A percentile compares a stretch with the other conserved stretches of the same genome.
phyloP scores from a whole-genome alignment of 2,888 invertebrate genomes.

The Calliopum simillimum region DNA sequence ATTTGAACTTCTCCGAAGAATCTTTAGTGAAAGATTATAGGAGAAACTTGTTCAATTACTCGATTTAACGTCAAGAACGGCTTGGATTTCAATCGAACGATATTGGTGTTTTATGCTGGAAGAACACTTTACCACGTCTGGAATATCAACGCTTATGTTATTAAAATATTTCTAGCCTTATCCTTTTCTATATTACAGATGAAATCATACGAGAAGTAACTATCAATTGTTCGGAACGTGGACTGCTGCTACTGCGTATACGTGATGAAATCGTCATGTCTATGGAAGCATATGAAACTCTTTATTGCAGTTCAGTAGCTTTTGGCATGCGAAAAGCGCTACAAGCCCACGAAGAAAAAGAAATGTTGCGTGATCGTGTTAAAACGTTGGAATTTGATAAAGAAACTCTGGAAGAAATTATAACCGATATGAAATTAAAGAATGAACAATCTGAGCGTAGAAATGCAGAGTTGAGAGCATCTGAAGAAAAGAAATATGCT shows the following conservation, averaged over 20 bases:
- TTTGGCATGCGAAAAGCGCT: conserved; percentile 99
- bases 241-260: conserved; percentile 89
- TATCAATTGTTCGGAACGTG: conserved; percentile 96
- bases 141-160: no score
- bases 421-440: conserved; percentile 75
- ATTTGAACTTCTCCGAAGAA: no score
- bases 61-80: no score
- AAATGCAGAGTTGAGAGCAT: conserved; percentile 83
- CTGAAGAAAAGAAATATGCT: conserved; percentile 91
- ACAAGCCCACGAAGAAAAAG: conserved; percentile 80
- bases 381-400: conserved; percentile 73
- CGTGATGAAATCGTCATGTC: conserved; percentile 97
- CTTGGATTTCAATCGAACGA: no score
- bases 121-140: no score
- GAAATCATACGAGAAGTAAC: conserved; percentile 95
- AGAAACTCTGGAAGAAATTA: conserved; percentile 65
- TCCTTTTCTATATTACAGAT: conserved; percentile 68
- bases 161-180: no score
- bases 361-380: conserved; percentile 81
- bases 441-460: conserved; percentile 87
- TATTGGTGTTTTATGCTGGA: no score
- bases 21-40: no score
- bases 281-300: conserved; percentile 94
- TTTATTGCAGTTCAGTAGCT: conserved; percentile 97
- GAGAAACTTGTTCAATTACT: no score